Conservation (phyloP, 2,113 vertebrate species). For the Rostratula benghalensis region DNA sequence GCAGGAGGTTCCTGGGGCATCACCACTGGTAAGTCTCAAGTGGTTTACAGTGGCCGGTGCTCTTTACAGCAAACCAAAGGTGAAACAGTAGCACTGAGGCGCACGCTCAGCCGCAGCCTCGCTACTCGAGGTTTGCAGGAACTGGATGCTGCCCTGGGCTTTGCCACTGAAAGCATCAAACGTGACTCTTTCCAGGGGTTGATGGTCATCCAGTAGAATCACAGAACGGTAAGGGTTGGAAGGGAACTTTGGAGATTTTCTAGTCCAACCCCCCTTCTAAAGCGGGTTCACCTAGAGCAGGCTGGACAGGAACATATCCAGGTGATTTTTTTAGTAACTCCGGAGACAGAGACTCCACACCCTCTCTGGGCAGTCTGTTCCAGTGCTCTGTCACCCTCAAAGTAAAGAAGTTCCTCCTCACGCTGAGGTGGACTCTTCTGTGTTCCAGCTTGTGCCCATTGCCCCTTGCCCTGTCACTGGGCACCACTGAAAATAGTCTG, state of each 20-base stretch:
- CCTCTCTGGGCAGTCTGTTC: background rate
- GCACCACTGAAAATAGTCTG: background rate
- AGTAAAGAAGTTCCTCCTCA: background rate
- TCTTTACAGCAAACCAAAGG: background rate
- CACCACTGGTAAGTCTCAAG: background rate
- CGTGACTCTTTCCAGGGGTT: background rate
- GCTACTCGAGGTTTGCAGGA: background rate
- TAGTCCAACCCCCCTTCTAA: background rate
- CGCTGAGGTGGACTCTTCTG: background rate
- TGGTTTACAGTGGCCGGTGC: background rate
- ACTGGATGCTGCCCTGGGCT: no score
- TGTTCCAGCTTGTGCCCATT: background rate
- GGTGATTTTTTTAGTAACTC: background rate
- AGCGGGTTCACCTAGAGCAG: background rate
- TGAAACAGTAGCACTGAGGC: rapidly evolving
- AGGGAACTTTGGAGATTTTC: background rate
- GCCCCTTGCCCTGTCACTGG: background rate
- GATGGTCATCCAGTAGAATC: rapidly evolving
- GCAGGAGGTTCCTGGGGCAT: rapidly evolving
- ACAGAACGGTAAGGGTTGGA: background rate
- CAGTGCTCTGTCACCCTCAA: background rate
- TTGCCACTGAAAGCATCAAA: background rate
- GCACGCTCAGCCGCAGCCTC: rapidly evolving
- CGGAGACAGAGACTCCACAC: background rate
- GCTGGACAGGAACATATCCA: background rate